These are phyloP conservation scores for Neoaliturus tenellus DNA, from an alignment of 2,888 invertebrate species.

Conservation along the genomic window DNA sequence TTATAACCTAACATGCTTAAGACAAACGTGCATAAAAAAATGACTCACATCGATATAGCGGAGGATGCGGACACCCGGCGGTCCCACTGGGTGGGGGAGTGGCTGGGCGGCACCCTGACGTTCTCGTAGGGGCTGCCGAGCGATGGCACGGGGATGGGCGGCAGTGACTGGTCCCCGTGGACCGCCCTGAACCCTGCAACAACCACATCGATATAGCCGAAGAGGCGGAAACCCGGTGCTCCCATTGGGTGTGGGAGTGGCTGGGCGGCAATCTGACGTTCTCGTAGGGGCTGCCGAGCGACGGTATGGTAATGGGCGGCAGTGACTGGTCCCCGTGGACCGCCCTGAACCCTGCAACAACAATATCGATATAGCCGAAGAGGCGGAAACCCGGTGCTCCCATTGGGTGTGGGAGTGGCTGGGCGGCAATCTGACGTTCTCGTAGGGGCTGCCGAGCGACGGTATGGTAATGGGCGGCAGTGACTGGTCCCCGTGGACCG, in stretches of 20 bases:
- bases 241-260: conserved; percentile 67
- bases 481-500: not conserved
- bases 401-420: not conserved
- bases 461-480: not conserved
- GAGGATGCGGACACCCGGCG: conserved; percentile 77
- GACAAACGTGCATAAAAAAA: too few relatives aligned
- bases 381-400: not conserved
- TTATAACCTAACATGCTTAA: too few relatives aligned
- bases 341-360: conserved; percentile 71
- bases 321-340: conserved; percentile 73
- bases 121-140: conserved; percentile 81
- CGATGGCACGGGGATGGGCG: conserved; percentile 80
- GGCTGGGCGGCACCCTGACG: conserved; percentile 74
- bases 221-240: conserved; percentile 76
- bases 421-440: not conserved
- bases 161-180: conserved; percentile 74
- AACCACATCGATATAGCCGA: conserved; percentile 78
- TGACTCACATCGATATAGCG: conserved; percentile 77
- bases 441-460: not conserved
- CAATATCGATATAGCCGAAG: not conserved
- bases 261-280: conserved; percentile 76
- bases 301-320: conserved; percentile 81
- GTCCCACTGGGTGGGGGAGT: conserved; percentile 68
- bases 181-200: conserved; percentile 72
- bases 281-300: conserved; percentile 80